phyloP scores from a whole-genome alignment of 2,113 vertebrate genomes.

The Phasianus colchicus region DNA sequence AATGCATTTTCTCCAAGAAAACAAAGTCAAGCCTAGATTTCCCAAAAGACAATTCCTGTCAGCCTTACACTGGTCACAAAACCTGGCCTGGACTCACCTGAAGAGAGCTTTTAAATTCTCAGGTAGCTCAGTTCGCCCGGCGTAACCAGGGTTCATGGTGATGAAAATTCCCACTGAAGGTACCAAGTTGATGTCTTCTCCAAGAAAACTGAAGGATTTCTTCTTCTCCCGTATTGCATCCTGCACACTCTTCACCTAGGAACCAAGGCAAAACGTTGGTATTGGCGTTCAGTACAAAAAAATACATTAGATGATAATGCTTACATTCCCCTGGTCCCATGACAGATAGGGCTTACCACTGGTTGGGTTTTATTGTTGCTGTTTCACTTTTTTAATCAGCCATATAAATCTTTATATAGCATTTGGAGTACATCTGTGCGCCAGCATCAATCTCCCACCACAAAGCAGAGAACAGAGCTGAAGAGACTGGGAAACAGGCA shows the following conservation, averaged over 20 bases:
- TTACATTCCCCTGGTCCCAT: neutral
- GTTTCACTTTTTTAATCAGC: neutral
- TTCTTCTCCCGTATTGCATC: constrained; percentile 95
- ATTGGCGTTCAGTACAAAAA: neutral
- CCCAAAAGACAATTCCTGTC: neutral
- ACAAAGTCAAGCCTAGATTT: neutral
- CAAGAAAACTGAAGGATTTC: constrained; percentile 91
- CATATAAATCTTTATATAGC: neutral
- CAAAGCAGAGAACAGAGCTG: neutral
- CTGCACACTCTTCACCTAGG: constrained; percentile 95
- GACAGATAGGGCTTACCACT: neutral
- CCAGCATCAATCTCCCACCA: neutral
- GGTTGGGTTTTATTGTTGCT: neutral
- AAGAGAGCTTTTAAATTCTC: constrained; percentile 98
- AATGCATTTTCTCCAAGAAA: accelerated
- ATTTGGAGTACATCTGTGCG: neutral
- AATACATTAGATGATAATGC: neutral
- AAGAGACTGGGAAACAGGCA: neutral
- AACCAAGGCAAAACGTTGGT: neutral
- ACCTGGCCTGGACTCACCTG: constrained; percentile 77
- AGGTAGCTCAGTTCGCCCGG: constrained; percentile 92
- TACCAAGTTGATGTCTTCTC: constrained; percentile 90
- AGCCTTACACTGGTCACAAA: neutral
- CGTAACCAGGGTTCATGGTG: constrained; percentile 98
- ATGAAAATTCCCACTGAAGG: constrained; percentile 96